Evolutionary conservation across 37 sponge, comb jelly and placozoan genomes (phyloP), one percentile per base, ranked within the genome.

Genomic region (Amphimedon queenslandica): DNA sequence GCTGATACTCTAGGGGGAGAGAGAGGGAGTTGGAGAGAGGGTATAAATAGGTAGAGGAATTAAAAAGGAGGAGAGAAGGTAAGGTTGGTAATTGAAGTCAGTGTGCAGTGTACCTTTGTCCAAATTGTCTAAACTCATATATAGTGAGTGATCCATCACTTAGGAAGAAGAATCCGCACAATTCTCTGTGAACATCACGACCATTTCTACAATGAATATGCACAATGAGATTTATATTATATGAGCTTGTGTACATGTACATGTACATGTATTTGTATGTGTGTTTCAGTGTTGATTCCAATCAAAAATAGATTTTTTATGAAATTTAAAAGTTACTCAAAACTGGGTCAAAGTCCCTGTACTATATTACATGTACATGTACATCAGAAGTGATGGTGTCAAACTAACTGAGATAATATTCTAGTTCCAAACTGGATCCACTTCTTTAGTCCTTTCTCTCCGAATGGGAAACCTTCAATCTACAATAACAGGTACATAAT

Each of bases 121-220:
- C 91, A 74, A 91, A 80, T 75, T 85, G 86, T 56, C 82, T 77
- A 73, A 80, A 78, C 80, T 91, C 91, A 56, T 91, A 91, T 16
- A 91, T 58, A 5, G 91, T 78, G 28, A 91, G 33, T 38, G 91
- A 80, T 70, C 63, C 53, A 43, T 91, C 91, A 32, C 61, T 16
- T 23, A 85, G 75, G 65, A 91, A 91, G 72, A 74, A 82, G 83
- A 82, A 91, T 3, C 91, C 91, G 70, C 80, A 85, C 39, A 91
- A 57, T 70, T 91, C 87, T 24, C 83, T 56, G 29, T 85, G 87
- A 0, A 79, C 53, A 42, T 91, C 87, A 13, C 91, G 57, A 25
- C 91, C 91, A 88, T 82, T 71, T 25, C 91, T 81, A 20, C 23
- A 8, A 47, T 47, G 13, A 47, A 18, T 47, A 47, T 47, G 13